Conservation (phyloP, 2,888 invertebrate species). For the Thera obeliscata region DNA sequence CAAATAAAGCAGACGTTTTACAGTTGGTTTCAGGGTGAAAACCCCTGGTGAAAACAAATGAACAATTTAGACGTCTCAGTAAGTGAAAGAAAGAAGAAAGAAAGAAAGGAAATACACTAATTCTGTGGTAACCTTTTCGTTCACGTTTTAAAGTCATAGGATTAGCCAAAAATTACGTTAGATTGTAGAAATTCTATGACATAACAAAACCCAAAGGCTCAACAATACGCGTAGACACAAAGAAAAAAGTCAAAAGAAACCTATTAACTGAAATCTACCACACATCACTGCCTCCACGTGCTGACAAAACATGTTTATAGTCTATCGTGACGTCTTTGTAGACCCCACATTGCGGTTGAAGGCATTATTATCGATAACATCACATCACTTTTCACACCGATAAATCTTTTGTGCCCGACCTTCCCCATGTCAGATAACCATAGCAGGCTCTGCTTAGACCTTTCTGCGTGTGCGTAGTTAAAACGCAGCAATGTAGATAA, state of each 20-base stretch:
- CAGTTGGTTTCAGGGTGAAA: no score
- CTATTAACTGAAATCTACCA: slow-evolving; percentile 32
- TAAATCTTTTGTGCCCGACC: slow-evolving; percentile 9
- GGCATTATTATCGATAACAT: slow-evolving; percentile 74
- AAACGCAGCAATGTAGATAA: slow-evolving; percentile 32
- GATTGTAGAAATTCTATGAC: background rate
- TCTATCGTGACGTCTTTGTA: slow-evolving; percentile 51
- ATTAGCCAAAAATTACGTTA: no score
- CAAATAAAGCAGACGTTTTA: no score
- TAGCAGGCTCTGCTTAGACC: slow-evolving; percentile 30
- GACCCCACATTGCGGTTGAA: slow-evolving; percentile 53
- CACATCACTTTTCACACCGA: slow-evolving; percentile 55
- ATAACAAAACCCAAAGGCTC: background rate
- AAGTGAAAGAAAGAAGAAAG: no score
- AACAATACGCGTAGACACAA: slow-evolving; percentile 18
- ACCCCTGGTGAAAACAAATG: no score
- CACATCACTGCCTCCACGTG: slow-evolving; percentile 41
- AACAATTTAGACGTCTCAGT: no score
- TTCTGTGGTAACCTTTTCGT: no score
- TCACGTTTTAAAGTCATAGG: no score
- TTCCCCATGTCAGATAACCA: slow-evolving; percentile 35
- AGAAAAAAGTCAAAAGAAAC: slow-evolving; percentile 26
- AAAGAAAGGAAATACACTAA: no score
- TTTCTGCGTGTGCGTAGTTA: background rate
- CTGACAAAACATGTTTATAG: slow-evolving; percentile 45